Evolutionary conservation across 2,797 vertebrate species (phyloP), one percentile per base, ranked within the genome.

Genomic region (Manis crassicaudata): DNA sequence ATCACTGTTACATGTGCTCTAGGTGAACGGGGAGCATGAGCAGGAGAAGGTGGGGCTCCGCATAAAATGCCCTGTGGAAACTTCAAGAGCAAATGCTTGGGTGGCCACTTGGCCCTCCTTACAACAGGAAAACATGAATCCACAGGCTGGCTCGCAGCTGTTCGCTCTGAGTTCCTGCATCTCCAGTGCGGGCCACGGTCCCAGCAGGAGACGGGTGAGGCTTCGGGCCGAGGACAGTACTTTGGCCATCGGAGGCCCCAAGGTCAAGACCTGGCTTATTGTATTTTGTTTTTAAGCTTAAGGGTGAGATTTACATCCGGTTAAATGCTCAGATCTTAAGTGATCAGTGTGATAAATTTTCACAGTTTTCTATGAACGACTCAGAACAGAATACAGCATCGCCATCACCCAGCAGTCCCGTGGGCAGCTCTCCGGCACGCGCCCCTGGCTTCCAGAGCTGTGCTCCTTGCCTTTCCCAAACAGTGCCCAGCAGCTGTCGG

Each of bases 291-390:
- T 21, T 50, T 16, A 3, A 3, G 12, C 40, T 29, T 32, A 43
- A 84, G 35, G 35, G 40, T 65, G n/a, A 35, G 62, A 25, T 40
- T 32, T 70, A 21, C 6, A 13, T 13, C 37, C 10, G 21, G 21
- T 35, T 12, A 70, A 56, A n/a, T 29, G n/a, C 50, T 20, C 13
- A 12, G n/a, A 54, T 37, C 82, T 40, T 27, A 29, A 20, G 27
- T 7, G 79, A 25, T 32, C 1, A 6, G 9, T 29, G 50, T 18
- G 23, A 10, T 54, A 50, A 7, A 27, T 29, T 40, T 56, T 54
- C 10, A 3, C n/a, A 2, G 2, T 50, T 18, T 11, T 0, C 3
- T 16, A 16, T 7, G 50, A 40, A 56, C n/a, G 5, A 13, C 60
- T n/a, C 20, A 21, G 17, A 40, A 43, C 25, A 67, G 43, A 35